Conservation (phyloP, 2,113 vertebrate species). For the Rhinogobius similis region DNA sequence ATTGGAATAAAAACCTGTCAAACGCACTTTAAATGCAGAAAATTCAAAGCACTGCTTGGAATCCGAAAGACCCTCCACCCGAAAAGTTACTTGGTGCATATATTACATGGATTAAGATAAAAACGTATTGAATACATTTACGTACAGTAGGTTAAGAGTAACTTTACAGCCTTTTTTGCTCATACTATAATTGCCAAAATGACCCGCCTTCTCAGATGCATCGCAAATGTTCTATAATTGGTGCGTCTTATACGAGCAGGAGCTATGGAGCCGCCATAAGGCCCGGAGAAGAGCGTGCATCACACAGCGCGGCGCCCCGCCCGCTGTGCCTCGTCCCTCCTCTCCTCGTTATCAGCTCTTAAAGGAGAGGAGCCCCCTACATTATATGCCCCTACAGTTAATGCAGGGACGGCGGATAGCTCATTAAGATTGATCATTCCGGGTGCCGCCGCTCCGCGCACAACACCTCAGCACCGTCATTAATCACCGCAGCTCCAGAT, state of each 20-base stretch:
- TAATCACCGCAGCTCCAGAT: constrained; percentile 78
- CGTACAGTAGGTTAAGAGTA: too few relatives aligned
- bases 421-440: constrained; percentile 82
- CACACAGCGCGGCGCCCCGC: constrained; percentile 33
- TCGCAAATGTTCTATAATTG: too few relatives aligned
- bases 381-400: constrained; percentile 71
- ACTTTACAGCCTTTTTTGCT: too few relatives aligned
- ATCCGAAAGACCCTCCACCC: too few relatives aligned
- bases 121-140: too few relatives aligned
- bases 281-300: constrained; percentile 34
- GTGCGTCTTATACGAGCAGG: constrained; percentile 11
- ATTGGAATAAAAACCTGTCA: too few relatives aligned
- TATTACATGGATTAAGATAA: too few relatives aligned
- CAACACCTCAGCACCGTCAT: constrained; percentile 63
- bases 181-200: too few relatives aligned
- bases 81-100: too few relatives aligned
- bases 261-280: constrained; percentile 9
- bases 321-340: constrained; percentile 46
- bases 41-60: too few relatives aligned
- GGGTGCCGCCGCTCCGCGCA: constrained; percentile 64
- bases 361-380: constrained; percentile 69
- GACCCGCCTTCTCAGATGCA: too few relatives aligned
- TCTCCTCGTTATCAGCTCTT: constrained; percentile 76
- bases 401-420: constrained; percentile 72
- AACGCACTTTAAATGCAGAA: too few relatives aligned